These are phyloP conservation scores for Ataeniobius toweri DNA, from an alignment of 2,797 vertebrate species.

Conservation along the genomic window DNA sequence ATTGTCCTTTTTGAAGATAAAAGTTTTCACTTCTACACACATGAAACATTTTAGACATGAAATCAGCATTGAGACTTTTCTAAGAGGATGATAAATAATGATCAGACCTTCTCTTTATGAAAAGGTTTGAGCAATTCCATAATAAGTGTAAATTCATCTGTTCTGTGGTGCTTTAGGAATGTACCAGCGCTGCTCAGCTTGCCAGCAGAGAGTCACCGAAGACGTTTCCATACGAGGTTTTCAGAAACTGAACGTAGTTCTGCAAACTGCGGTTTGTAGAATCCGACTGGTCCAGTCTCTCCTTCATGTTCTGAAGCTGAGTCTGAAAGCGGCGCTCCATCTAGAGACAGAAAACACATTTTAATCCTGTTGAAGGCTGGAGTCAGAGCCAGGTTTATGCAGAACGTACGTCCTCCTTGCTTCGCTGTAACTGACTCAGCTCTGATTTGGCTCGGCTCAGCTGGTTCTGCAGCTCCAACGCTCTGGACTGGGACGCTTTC, in stretches of 20 bases:
- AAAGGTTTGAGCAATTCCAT: neutral
- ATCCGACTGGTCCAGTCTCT: constrained; percentile 90
- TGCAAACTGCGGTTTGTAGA: constrained; percentile 93
- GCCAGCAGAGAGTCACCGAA: constrained; percentile 85
- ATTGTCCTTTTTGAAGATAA: neutral
- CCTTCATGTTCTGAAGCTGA: constrained; percentile 88
- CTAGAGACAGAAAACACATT: constrained; percentile 64
- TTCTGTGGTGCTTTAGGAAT: neutral
- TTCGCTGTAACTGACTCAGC: constrained; percentile 83
- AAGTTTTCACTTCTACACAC: neutral
- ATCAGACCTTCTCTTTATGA: neutral
- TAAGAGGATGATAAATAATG: neutral
- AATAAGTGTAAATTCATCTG: neutral
- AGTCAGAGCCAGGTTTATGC: neutral
- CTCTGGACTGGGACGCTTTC: constrained; percentile 83
- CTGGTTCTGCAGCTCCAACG: constrained; percentile 90
- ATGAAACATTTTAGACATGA: neutral
- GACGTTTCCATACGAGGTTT: constrained; percentile 89
- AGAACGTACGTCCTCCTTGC: constrained; percentile 85
- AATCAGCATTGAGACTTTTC: neutral
- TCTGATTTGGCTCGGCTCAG: constrained; percentile 86
- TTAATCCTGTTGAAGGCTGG: neutral
- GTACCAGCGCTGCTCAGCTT: constrained; percentile 54
- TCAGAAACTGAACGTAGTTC: constrained; percentile 93
- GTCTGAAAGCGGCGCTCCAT: constrained; percentile 86